Evolutionary conservation across 2,888 invertebrate species (phyloP).

Genomic region (Cataglyphis albicans): DNA sequence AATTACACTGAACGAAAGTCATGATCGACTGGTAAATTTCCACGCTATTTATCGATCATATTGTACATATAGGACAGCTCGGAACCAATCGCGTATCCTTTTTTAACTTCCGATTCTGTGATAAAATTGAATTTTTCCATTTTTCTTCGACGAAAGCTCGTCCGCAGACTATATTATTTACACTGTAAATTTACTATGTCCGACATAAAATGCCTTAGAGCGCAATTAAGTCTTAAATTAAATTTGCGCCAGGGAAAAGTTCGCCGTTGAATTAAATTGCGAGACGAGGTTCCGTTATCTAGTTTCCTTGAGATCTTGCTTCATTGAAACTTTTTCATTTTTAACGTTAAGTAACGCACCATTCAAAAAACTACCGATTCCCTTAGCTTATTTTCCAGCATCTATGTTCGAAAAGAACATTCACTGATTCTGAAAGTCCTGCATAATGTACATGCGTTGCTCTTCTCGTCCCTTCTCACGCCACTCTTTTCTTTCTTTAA

Average conservation of each 20-base stretch:
- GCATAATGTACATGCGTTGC: conserved; percentile 27
- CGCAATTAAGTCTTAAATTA: conserved; percentile 8
- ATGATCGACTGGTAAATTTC: conserved; percentile 57
- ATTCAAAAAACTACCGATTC: not conserved
- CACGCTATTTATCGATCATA: conserved; percentile 39
- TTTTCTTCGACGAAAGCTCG: not conserved
- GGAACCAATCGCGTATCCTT: conserved; percentile 46
- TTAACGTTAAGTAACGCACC: not conserved
- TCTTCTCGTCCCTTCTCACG: not conserved
- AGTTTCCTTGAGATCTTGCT: not conserved
- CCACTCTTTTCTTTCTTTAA: not conserved
- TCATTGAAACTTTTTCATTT: not conserved
- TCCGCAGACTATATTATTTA: not conserved
- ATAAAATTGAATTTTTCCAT: conserved; percentile 2
- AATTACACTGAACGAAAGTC: conserved; percentile 56
- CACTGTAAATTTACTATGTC: not conserved
- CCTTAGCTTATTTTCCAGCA: not conserved
- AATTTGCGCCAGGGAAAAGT: conserved; percentile 20
- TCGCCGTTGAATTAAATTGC: conserved; percentile 15
- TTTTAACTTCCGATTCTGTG: not conserved
- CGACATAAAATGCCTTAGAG: not conserved
- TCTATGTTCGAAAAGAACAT: not conserved
- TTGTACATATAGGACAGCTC: conserved; percentile 5
- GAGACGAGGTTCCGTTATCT: conserved; percentile 10
- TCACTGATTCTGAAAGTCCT: not conserved